Evolutionary conservation across 2,888 invertebrate genomes (phyloP).

Genomic region (Rhagophthalmus giganteus): DNA sequence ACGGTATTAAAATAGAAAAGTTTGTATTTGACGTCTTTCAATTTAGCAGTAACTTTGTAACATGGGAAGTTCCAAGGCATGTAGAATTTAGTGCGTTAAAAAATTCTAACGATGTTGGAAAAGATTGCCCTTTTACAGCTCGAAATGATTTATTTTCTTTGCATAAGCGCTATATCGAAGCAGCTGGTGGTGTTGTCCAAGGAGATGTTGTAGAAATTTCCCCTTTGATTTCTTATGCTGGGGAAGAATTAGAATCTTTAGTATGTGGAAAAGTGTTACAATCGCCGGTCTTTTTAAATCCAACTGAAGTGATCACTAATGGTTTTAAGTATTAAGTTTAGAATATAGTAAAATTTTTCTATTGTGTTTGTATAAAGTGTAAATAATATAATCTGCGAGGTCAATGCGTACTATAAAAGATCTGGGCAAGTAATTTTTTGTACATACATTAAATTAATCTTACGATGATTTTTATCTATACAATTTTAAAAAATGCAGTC

Average conservation of each 20-base stretch:
- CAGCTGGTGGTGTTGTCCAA: constrained; percentile 78
- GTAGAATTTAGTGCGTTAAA: constrained; percentile 97
- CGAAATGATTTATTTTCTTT: constrained; percentile 74
- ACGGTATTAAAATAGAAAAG: constrained; percentile 98
- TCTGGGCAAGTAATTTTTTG: no score
- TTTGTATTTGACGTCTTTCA: constrained; percentile 99
- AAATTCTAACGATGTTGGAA: constrained; percentile 83
- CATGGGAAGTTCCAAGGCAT: constrained; percentile 88
- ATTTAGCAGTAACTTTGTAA: constrained; percentile 87
- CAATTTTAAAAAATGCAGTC: no score
- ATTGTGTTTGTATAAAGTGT: no score
- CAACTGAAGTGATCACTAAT: constrained; percentile 10
- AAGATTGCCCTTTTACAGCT: constrained; percentile 91
- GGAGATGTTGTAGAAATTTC: constrained; percentile 85
- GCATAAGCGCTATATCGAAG: constrained; percentile 77
- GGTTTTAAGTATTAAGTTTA: no score
- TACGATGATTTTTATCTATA: no score
- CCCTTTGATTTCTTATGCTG: constrained; percentile 86
- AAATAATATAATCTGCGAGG: no score
- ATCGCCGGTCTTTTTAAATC: constrained; percentile 22
- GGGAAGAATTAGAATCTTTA: constrained; percentile 73
- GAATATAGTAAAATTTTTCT: no score
- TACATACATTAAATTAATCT: no score
- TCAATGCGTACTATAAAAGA: no score
- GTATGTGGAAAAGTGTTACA: constrained; percentile 27